Evolutionary conservation across 1,140 invertebrate genomes (phyloP).

Genomic region (Drosophila tristis): DNA sequence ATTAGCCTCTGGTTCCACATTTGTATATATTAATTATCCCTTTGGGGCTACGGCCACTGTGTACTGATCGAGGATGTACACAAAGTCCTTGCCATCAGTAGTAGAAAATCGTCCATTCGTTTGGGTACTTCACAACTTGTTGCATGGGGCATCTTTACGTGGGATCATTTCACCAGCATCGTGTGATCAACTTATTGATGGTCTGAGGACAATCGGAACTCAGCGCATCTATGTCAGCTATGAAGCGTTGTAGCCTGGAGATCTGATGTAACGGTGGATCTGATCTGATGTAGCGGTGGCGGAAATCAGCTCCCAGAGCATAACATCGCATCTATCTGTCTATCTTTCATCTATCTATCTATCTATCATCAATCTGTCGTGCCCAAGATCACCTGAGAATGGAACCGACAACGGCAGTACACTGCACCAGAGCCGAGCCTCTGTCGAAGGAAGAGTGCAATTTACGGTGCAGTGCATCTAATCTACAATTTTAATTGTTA

Average conservation of each 20-base stretch:
- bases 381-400: not conserved
- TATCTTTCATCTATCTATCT: slow-evolving; percentile 33
- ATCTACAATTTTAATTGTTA: too few species aligned
- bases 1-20: too few species aligned
- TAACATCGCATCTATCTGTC: slow-evolving; percentile 42
- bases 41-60: not conserved
- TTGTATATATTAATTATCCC: too few species aligned
- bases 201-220: slow-evolving; percentile 19
- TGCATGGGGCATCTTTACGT: not conserved
- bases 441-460: not conserved
- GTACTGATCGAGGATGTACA: slow-evolving; percentile 6
- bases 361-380: too few species aligned
- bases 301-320: slow-evolving; percentile 42
- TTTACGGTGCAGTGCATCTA: too few species aligned
- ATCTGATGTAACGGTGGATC: too few species aligned
- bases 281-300: too few species aligned
- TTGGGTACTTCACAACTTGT: slow-evolving; percentile 2
- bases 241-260: not conserved
- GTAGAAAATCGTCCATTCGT: not conserved
- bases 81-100: slow-evolving; percentile 2
- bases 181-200: slow-evolving; percentile 4
- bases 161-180: slow-evolving; percentile 7
- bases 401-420: not conserved
- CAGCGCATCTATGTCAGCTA: not conserved
- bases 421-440: slow-evolving; percentile 14